Base-by-base conservation (phyloP, 2,113 vertebrate species). In the Osmerus mordax region DNA sequence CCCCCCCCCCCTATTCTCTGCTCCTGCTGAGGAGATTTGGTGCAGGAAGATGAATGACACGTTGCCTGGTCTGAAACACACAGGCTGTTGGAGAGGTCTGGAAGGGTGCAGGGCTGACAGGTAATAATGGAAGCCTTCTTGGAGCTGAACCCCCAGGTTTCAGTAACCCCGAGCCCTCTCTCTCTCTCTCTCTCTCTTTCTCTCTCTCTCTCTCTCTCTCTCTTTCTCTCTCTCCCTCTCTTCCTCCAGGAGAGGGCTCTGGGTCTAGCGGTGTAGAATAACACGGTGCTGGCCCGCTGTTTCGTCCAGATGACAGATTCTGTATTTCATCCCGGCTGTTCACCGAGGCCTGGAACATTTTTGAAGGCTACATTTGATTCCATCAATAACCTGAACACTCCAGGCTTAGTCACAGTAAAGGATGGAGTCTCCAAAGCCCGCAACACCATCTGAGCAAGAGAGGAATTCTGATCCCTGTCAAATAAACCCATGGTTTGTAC, bases 21-120 rank as follows among this genome's bases (percentile, higher is more conserved):
- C 76, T 67, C 54, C 67, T 73, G 68, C 82, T 75, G 78, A 76
- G 90, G 88, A 90, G 87, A 89, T 85, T 84, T 71, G 32, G 79
- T 60, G 73, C 80, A 81, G 82, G 71, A 82, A 76, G 85, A 90
- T 87, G 88, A 90, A 81, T 88, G 90, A 89, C 85, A 85, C 75
- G 76, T 80, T 78, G 81, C 83, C 86, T 51, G 78, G 70, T 69
- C 75, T 81, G 86, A 89, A 89, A 85, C 87, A 85, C 87, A 87
- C 80, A 81, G 70, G 80, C 72, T 74, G 77, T 67, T 72, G 9
- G 52, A 58, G 69, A 58, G 65, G 70, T 73, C 76, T 76, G 72
- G 73, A 70, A 70, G 62, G 77, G 12, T n/a, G 23, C 63, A 55
- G 70, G 77, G 77, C 69, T 23, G 63, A 65, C 84, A 87, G 85